phyloP scores from a whole-genome alignment of 2,797 vertebrate genomes.

The Euphonia xanthogaster region DNA sequence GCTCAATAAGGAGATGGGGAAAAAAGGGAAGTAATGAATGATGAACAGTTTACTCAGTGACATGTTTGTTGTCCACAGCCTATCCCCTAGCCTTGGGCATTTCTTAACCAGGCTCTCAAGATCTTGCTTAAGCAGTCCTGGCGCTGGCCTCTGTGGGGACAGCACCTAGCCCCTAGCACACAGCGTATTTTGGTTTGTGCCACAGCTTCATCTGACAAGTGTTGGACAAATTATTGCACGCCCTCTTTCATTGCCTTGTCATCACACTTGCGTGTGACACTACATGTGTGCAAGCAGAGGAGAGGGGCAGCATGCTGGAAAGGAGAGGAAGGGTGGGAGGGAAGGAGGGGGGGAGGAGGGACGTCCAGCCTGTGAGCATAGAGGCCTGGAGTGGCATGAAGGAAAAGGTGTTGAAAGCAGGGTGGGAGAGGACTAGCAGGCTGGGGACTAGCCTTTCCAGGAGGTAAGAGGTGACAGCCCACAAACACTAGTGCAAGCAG shows the following conservation, averaged over 20 bases:
- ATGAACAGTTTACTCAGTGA: not conserved
- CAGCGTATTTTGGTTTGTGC: not conserved
- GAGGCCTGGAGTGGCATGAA: rapidly evolving
- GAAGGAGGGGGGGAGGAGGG: not conserved
- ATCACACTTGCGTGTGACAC: not conserved
- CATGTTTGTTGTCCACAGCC: not conserved
- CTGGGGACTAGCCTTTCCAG: not conserved
- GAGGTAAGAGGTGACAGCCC: not conserved
- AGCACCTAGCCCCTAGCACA: not conserved
- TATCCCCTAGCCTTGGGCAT: not conserved
- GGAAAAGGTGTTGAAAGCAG: not conserved
- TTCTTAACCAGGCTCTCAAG: not conserved
- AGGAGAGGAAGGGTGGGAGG: no score
- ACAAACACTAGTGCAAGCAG: not conserved
- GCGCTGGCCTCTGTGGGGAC: not conserved
- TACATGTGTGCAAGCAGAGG: rapidly evolving
- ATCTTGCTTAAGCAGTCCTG: not conserved
- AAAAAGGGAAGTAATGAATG: not conserved
- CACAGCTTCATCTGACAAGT: not conserved
- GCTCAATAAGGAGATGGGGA: not conserved
- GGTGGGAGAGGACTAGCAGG: not conserved
- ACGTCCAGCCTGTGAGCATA: not conserved
- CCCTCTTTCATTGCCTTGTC: not conserved
- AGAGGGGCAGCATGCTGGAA: not conserved
- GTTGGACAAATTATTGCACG: not conserved